Base-by-base conservation (phyloP, 2,888 invertebrate genomes). In the Drosophila nigricruria region DNA sequence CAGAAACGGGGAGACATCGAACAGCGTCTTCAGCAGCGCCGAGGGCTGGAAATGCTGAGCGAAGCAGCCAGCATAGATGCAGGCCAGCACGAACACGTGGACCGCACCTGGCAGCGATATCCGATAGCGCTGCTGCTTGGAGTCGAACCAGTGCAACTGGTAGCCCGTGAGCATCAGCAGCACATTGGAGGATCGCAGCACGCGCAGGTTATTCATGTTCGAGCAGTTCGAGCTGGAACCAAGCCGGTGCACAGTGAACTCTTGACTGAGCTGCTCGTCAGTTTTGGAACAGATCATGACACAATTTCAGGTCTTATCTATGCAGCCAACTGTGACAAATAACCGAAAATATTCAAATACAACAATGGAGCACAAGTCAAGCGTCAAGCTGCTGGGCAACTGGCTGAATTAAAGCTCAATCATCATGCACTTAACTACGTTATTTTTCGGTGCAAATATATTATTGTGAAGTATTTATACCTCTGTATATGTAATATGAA, bases 1-100 rank as follows among this genome's bases (percentile, higher is more conserved):
- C 0, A 92, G 70, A 69, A 91, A 85, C 3, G 91, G 91, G 4
- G 91, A 90, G 14, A 89, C 73, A 43, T 89, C 88, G 12, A 69
- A 40, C 10, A 92, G 57, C 8, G 89, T 57, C 25, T 78, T 73
- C 14, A 92, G 58, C 12, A 88, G 8, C 1, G 89, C 62, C 3
- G 90, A 81, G 0, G 69, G 60, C 45, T 78, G 69, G 25, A 92
- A 91, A 9, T 92, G 92, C 54, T 91, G 85, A 18, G 81, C 76
- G 34, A 92, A 87, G 10, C 90, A 90, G 5, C 73, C 81, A 0
- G 78, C 77, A 53, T 87, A 87, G 10, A 68, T 18, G 52, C 71
- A 72, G 6, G 56, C 80, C 30, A 84, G 43, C 5, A 73, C 36
- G 10, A 85, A 61, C 5, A 81, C 23, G 30, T 82, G 20, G 1